phyloP scores from a whole-genome alignment of 1,140 invertebrate genomes.

The Antheraea mylitta region DNA sequence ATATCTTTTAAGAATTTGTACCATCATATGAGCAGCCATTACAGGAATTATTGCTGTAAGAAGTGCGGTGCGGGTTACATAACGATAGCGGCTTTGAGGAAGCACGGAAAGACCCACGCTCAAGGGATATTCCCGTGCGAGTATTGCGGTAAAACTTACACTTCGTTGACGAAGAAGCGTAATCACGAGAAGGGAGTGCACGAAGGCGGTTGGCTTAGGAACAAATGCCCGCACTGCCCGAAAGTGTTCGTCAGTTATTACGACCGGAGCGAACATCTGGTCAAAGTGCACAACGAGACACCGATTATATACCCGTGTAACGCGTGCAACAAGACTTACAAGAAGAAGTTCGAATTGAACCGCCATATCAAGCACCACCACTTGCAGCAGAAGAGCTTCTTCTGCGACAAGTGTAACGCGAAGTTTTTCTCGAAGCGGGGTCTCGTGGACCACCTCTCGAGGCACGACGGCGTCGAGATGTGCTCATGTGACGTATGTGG shows the following conservation, averaged over 20 bases:
- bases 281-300: slow-evolving; percentile 64
- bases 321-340: slow-evolving; percentile 71
- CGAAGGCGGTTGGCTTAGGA: slow-evolving; percentile 60
- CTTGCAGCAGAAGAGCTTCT: slow-evolving; percentile 65
- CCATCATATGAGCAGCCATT: slow-evolving; percentile 72
- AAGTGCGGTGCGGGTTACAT: slow-evolving; percentile 68
- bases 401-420: slow-evolving; percentile 72
- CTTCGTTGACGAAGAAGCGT: slow-evolving; percentile 63
- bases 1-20: slow-evolving; percentile 70
- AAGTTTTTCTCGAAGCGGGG: slow-evolving; percentile 71
- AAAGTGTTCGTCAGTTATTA: slow-evolving; percentile 74
- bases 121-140: slow-evolving; percentile 66
- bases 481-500: slow-evolving; percentile 87
- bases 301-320: slow-evolving; percentile 68
- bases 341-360: slow-evolving; percentile 67
- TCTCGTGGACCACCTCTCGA: slow-evolving; percentile 64
- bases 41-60: slow-evolving; percentile 69
- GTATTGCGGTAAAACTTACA: slow-evolving; percentile 61
- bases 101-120: slow-evolving; percentile 66
- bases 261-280: slow-evolving; percentile 65
- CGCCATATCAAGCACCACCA: slow-evolving; percentile 72
- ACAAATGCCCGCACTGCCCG: slow-evolving; percentile 74
- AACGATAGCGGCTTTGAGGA: slow-evolving; percentile 63
- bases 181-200: slow-evolving; percentile 71
- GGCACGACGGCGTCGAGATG: slow-evolving; percentile 56